phyloP scores from a whole-genome alignment of 2,888 invertebrate species.

The Malachius bipustulatus region DNA sequence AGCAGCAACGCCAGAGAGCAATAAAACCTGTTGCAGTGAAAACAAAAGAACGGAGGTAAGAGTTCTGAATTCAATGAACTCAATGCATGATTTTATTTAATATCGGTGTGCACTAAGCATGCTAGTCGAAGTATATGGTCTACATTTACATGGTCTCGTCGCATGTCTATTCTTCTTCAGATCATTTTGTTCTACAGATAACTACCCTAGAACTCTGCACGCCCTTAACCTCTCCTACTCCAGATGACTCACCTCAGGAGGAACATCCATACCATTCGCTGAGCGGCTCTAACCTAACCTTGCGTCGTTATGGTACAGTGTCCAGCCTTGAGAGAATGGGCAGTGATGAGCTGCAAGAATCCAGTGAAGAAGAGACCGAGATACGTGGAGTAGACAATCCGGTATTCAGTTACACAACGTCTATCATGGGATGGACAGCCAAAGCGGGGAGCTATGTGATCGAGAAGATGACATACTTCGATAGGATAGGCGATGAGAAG shows the following conservation, averaged over 20 bases:
- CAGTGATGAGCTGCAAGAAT: constrained; percentile 38
- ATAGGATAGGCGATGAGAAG: constrained; percentile 47
- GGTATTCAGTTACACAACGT: constrained; percentile 31
- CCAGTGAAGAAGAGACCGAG: constrained; percentile 23
- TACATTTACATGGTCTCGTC: too few relatives aligned
- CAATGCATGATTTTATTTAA: too few relatives aligned
- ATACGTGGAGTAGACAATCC: constrained; percentile 32
- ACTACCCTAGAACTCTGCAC: too few relatives aligned
- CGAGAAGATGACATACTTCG: constrained; percentile 65
- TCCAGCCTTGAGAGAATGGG: constrained; percentile 59
- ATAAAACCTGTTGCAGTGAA: too few relatives aligned
- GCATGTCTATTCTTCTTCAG: too few relatives aligned
- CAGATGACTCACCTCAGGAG: constrained; percentile 58
- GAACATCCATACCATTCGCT: constrained; percentile 64
- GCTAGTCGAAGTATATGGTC: too few relatives aligned
- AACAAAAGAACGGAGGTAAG: constrained; percentile 15
- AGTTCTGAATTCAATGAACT: too few relatives aligned
- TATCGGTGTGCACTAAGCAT: too few relatives aligned
- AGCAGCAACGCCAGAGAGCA: constrained; percentile 26
- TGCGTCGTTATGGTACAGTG: constrained; percentile 54
- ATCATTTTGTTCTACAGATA: too few relatives aligned
- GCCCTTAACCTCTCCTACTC: too few relatives aligned
- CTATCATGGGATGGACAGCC: constrained; percentile 57
- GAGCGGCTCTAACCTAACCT: constrained; percentile 42
- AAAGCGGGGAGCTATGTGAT: constrained; percentile 70